Base-by-base conservation (phyloP, 2,113 vertebrate species). In the Hippocampus zosterae region DNA sequence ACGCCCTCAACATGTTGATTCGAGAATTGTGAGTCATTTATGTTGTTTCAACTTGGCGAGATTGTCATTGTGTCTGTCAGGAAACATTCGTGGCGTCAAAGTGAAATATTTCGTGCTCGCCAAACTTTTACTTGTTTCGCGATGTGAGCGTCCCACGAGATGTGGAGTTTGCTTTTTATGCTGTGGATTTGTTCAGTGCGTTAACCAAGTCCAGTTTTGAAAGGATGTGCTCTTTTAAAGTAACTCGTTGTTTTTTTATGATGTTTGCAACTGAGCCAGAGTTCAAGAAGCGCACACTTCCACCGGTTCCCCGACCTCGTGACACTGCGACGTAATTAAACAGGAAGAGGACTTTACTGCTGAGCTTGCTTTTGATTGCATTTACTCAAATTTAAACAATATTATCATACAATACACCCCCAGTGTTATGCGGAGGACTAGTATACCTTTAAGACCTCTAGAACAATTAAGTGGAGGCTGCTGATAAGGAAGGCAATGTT, bases 21-120 rank as follows among this genome's bases (percentile, higher is more conserved):
- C 88, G 87, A 67, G 92, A 93, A 67, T 93, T 68, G 92, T 93
- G 74, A 93, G 92, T 92, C 80, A 8, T 46, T 44, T 65, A 7
- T 6, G 3, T 65, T 25, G 12, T 25, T 23, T 44, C n/a, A 23
- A 4, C 5, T 11, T 2, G 5, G 21, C 21, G 16, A 60, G 18
- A 40, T 18, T 21, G 16, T 61, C 33, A 1, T 8, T 40, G 25
- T 21, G 18, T 21, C 33, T 62, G 60, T 8, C 60, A 62, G 29
- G 8, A 21, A 62, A 60, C 57, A 18, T 15, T 19, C 1, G 6
- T 5, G 46, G 23, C 55, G 40, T 42, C 4, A 37, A 42, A 15
- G 21, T 25, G 11, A 42, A 64, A 13, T 42, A 64, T 57, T 27
- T 25, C 21, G 13, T 25, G 46, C 15, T 56, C 5, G 23, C 3